A percentile compares a stretch with the other conserved stretches of the same genome.
These are phyloP conservation scores for Cathartes aura DNA, from an alignment of 2,113 vertebrate species.

Conservation along the genomic window DNA sequence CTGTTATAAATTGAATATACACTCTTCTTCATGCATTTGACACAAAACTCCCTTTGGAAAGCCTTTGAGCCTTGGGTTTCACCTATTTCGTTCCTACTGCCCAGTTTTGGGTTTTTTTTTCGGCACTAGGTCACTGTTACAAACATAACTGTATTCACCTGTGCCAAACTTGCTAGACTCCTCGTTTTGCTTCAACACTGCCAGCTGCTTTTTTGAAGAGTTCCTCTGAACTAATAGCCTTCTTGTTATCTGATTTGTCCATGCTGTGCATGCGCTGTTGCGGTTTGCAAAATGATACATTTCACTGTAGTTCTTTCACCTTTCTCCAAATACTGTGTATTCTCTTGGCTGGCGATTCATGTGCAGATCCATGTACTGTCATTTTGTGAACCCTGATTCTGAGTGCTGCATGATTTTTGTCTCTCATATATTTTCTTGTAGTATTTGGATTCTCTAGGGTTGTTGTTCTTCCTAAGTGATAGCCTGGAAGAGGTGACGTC, in stretches of 20 bases:
- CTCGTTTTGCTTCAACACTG: not conserved
- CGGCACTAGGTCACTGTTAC: not conserved
- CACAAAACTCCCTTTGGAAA: not conserved
- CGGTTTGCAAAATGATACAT: not conserved
- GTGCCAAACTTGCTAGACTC: not conserved
- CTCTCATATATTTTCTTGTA: not conserved
- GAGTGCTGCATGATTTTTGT: not conserved
- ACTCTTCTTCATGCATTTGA: not conserved
- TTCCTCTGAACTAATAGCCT: not conserved
- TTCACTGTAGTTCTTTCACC: not conserved
- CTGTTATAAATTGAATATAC: not conserved
- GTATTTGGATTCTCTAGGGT: not conserved
- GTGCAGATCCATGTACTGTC: not conserved
- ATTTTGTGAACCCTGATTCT: not conserved
- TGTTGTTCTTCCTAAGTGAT: not conserved
- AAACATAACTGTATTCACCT: not conserved
- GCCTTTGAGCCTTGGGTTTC: not conserved
- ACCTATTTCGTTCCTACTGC: not conserved
- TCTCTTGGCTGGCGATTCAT: not conserved
- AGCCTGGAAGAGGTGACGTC: not conserved
- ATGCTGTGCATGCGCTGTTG: not conserved
- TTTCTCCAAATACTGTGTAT: not conserved
- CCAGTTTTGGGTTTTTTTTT: rapidly evolving
- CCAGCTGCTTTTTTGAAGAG: not conserved
- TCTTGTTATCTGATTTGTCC: not conserved